These are phyloP conservation scores for Bombus sibiricus DNA, from an alignment of 1,140 invertebrate genomes.

Conservation along the genomic window DNA sequence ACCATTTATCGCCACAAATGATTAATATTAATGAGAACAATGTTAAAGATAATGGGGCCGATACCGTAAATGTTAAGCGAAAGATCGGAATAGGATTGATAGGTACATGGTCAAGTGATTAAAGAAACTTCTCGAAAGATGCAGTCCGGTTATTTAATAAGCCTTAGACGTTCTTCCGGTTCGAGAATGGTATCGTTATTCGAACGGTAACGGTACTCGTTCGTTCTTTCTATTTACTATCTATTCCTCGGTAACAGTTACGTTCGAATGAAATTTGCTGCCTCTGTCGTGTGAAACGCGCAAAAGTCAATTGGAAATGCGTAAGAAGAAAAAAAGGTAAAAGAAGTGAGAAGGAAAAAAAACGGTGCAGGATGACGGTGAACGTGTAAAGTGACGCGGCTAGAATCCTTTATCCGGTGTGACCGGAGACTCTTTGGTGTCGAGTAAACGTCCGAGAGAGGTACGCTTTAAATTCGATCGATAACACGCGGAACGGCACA, in stretches of 20 bases:
- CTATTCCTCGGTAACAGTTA: not conserved
- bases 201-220: conserved; percentile 27
- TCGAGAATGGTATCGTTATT: conserved; percentile 20
- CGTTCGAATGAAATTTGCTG: not conserved
- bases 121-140: conserved; percentile 14
- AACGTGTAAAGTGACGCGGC: conserved; percentile 1
- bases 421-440: conserved; percentile 8
- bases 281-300: not conserved
- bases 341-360: not conserved
- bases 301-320: not conserved
- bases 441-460: not conserved
- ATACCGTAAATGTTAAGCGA: not conserved
- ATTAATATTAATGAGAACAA: conserved; percentile 32
- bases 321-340: not conserved
- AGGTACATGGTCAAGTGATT: not conserved
- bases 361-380: not conserved
- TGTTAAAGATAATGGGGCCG: not conserved
- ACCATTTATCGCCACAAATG: conserved; percentile 7
- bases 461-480: conserved; percentile 37
- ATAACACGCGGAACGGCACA: conserved; percentile 22
- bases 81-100: not conserved
- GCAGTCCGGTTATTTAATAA: conserved; percentile 42
- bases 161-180: conserved; percentile 1
- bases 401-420: conserved; percentile 29
- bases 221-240: not conserved